Evolutionary conservation across 1,140 invertebrate species (phyloP).

Genomic region (Drosophila nikananu): DNA sequence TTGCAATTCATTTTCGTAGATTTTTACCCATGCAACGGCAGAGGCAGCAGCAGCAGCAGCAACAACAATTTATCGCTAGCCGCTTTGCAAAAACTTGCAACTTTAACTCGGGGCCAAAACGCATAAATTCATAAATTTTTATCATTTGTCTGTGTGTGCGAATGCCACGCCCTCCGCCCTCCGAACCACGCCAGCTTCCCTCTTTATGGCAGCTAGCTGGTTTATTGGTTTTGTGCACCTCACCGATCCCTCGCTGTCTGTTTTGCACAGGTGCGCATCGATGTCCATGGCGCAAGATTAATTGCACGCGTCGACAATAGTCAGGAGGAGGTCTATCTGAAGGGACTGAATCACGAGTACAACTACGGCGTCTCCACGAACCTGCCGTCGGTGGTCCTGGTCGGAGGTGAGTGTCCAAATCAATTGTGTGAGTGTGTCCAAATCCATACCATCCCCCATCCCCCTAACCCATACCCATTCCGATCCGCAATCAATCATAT

Average conservation of each 20-base stretch:
- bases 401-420: slow-evolving; percentile 90
- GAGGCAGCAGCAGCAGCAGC: slow-evolving; percentile 18
- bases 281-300: slow-evolving; percentile 92
- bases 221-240: slow-evolving; percentile 79
- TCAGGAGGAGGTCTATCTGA: slow-evolving; percentile 91
- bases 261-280: slow-evolving; percentile 89
- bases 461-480: neutral
- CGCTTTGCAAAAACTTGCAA: slow-evolving; percentile 65
- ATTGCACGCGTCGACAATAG: slow-evolving; percentile 93
- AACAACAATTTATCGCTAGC: slow-evolving; percentile 75
- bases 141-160: slow-evolving; percentile 72
- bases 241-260: slow-evolving; percentile 49
- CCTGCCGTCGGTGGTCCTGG: slow-evolving; percentile 93
- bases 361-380: slow-evolving; percentile 94
- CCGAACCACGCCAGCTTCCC: neutral
- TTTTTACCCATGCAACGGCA: slow-evolving; percentile 64
- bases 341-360: slow-evolving; percentile 91
- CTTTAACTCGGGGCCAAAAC: slow-evolving; percentile 75
- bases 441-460: slow-evolving; percentile 2
- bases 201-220: slow-evolving; percentile 53
- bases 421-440: slow-evolving; percentile 56
- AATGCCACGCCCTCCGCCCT: slow-evolving; percentile 43
- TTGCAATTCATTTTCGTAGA: slow-evolving; percentile 80
- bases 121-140: slow-evolving; percentile 84
- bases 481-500: slow-evolving; percentile 39